Base-by-base conservation (phyloP, 2,888 invertebrate species). In the Acrobasis consociella region DNA sequence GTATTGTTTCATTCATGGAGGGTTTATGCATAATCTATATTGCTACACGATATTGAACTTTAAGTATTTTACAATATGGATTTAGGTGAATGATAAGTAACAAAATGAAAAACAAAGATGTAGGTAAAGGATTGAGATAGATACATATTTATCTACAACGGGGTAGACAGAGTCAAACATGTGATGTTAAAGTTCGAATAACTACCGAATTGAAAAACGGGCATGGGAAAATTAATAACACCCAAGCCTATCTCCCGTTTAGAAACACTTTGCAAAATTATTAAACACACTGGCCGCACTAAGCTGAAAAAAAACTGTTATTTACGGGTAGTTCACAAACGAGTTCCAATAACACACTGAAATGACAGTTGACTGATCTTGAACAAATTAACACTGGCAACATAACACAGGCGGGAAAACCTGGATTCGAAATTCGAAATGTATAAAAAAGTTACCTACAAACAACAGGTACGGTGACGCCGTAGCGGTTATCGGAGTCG, bases 401-500 rank as follows among this genome's bases (percentile, higher is more conserved):
- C 22, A 9, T n/a, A n/a, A n/a, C 53, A 5, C 38, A 16, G 22
- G 22, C 17, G 1, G 7, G 56, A 11, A 42, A 38, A 37, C n/a
- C 13, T 53, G 7, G 37, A 5, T 39, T 52, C 52, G 16, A 42
- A 46, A 9, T 56, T 42, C 5, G 17, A 56, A 56, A 42, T 22
- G 11, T 58, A 68, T 67, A 69, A 74, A 75, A 75, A 75, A 80
- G 81, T 79, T 73, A 79, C 84, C 84, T 85, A 86, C 84, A 78
- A 77, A 69, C 73, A 82, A 87, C 91, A 90, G 91, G 91, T 91
- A 90, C 73, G 73, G 83, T 84, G 83, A 77, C 81, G 81, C 75
- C 74, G 68, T 74, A 73, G 74, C 82, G 85, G 86, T 89, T 92
- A 92, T 92, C 92, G 89, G 86, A 77, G 77, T 82, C 85, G 75